Percentiles rank a stretch among this genome's conserved stretches.
phyloP scores from a whole-genome alignment of 2,113 vertebrate genomes.

The Oplegnathus fasciatus region DNA sequence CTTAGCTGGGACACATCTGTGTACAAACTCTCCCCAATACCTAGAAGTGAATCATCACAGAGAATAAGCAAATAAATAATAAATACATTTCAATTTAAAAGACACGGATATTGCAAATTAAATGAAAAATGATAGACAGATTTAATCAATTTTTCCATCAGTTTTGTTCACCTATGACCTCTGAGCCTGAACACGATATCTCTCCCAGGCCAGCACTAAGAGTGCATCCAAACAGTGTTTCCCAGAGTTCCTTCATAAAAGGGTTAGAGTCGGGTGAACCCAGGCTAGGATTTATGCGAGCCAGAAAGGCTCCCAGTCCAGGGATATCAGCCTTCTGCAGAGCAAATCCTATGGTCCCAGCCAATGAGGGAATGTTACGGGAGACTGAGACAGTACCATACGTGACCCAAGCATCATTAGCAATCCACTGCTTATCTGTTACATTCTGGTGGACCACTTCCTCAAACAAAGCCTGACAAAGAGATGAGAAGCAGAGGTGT shows the following conservation, averaged over 20 bases:
- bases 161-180: constrained; percentile 56
- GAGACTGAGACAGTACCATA: constrained; percentile 49
- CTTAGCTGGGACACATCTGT: constrained; percentile 72
- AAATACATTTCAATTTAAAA: no score
- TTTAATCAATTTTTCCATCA: neutral
- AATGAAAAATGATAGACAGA: no score
- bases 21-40: constrained; percentile 56
- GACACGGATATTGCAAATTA: neutral
- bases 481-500: neutral
- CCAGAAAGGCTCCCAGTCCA: constrained; percentile 69
- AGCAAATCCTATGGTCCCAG: constrained; percentile 78
- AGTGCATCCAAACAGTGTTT: constrained; percentile 65
- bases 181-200: constrained; percentile 61
- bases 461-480: constrained; percentile 51
- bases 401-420: constrained; percentile 74
- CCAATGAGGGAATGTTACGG: constrained; percentile 51
- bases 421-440: constrained; percentile 76
- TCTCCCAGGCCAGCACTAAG: constrained; percentile 3
- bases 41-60: constrained; percentile 3
- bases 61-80: constrained; percentile 59
- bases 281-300: constrained; percentile 43
- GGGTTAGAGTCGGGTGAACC: constrained; percentile 59
- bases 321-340: constrained; percentile 65
- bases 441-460: constrained; percentile 72
- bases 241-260: constrained; percentile 55